Conservation (phyloP, 2,113 vertebrate species). For the Corythornis cristatus region DNA sequence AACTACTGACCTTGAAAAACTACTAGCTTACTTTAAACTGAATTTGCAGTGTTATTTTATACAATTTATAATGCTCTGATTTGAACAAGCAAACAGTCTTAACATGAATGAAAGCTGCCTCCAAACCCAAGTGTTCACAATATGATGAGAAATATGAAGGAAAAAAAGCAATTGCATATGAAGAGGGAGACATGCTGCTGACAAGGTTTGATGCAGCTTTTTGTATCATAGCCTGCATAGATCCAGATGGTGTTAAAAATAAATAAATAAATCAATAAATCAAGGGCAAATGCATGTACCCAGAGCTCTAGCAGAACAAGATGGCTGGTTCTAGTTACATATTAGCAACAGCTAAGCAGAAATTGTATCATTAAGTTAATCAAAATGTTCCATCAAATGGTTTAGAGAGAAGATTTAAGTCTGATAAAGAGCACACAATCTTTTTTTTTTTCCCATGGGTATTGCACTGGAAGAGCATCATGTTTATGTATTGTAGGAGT, state of each 20-base stretch:
- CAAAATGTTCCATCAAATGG: not conserved
- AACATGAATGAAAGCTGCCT: not conserved
- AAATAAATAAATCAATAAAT: not conserved
- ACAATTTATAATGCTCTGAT: not conserved
- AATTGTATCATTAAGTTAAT: not conserved
- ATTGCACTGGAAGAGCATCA: not conserved
- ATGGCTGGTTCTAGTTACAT: not conserved
- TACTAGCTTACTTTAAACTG: not conserved
- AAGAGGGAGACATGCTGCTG: constrained; percentile 63
- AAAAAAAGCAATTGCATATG: constrained; percentile 56
- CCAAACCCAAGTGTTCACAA: not conserved
- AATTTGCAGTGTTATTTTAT: not conserved
- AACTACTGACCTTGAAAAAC: not conserved
- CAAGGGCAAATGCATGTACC: constrained; percentile 61
- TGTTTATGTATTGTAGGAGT: not conserved
- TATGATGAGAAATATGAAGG: constrained; percentile 59
- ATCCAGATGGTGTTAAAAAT: constrained; percentile 46
- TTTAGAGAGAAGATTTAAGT: not conserved
- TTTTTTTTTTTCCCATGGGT: not conserved
- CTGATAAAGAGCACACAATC: not conserved
- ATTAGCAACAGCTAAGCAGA: not conserved
- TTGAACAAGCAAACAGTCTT: not conserved
- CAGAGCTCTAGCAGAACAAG: constrained; percentile 43
- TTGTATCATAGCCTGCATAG: constrained; percentile 61
- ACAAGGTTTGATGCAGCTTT: constrained; percentile 58